Evolutionary conservation across 2,113 vertebrate genomes (phyloP), one percentile per base, ranked within the genome.

Genomic region (Paradoxurus hermaphroditus): DNA sequence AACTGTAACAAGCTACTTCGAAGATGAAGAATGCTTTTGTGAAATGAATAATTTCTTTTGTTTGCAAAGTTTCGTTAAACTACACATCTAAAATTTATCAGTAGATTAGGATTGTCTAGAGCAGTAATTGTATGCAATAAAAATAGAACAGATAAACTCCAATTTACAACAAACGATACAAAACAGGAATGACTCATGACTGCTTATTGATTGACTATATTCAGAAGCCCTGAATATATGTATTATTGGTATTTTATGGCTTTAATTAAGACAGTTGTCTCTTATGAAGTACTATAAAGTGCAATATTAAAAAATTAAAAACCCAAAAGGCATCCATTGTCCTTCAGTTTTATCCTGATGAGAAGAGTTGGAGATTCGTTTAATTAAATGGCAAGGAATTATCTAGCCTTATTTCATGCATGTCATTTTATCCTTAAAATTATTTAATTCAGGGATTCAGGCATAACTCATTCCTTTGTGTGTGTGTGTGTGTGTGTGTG

Each of bases 231-330:
- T 97, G 97, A 98, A 98, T 98, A 98, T 98, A 97, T 97, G 97
- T 97, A 97, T 98, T 97, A 90, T 98, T 96, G 96, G 96, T 98
- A 98, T 98, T 97, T 98, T 98, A 98, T 98, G 98, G 98, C 98
- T 98, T 99, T 94, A 97, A 97, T 98, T 98, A 99, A 99, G 99
- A 98, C 98, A 98, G 72, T 95, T 94, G 98, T 98, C 98, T 98
- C 98, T 98, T 98, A 95, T 93, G 97, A 98, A 98, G 98, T 97
- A 97, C 97, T 98, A 97, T 98, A 99, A 98, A 99, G 99, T 99
- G 98, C 99, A 98, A 98, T 87, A 97, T 98, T 97, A 98, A 98
- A 98, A 98, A 98, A 97, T 96, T 96, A 97, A 0, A 0, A 93
- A 84, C 97, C 98, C 46, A 97, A 98, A 98, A 98, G 98, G 98